Conservation (phyloP, 2,888 invertebrate genomes). For the Meandrusa payeni region DNA sequence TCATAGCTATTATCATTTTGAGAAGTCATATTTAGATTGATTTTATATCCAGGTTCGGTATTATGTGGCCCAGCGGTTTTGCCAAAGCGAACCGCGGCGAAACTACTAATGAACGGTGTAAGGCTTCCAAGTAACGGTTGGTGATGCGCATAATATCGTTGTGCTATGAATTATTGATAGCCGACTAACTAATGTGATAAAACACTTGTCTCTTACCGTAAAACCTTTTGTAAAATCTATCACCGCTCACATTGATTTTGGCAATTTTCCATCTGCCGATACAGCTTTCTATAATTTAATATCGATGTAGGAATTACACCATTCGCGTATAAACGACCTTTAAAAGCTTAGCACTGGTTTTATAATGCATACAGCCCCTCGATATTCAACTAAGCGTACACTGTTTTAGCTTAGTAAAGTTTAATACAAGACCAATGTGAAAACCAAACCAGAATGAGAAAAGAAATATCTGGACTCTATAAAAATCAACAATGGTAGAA, state of each 20-base stretch:
- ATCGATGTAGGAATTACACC: slow-evolving; percentile 9
- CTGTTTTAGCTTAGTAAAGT: too few species aligned
- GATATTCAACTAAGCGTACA: too few species aligned
- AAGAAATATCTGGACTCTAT: too few species aligned
- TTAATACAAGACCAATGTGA: too few species aligned
- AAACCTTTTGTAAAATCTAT: slow-evolving; percentile 56
- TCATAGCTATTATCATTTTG: too few species aligned
- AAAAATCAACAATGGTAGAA: too few species aligned
- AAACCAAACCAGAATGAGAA: too few species aligned
- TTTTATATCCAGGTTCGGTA: slow-evolving; percentile 43
- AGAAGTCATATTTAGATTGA: slow-evolving; percentile 35
- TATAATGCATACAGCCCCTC: too few species aligned
- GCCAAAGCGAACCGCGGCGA: slow-evolving; percentile 72
- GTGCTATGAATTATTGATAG: slow-evolving; percentile 75
- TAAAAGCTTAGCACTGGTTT: background rate
- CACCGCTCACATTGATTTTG: slow-evolving; percentile 43
- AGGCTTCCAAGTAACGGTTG: slow-evolving; percentile 78
- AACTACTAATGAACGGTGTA: slow-evolving; percentile 75
- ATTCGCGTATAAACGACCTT: background rate
- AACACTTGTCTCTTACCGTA: slow-evolving; percentile 68
- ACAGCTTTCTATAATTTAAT: slow-evolving; percentile 24
- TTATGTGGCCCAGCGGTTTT: slow-evolving; percentile 76
- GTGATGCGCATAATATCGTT: slow-evolving; percentile 67
- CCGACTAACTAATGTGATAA: slow-evolving; percentile 66
- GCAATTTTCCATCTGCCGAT: slow-evolving; percentile 36